These are phyloP conservation scores for Rhinoptilus africanus DNA, from an alignment of 2,113 vertebrate genomes.

Conservation along the genomic window DNA sequence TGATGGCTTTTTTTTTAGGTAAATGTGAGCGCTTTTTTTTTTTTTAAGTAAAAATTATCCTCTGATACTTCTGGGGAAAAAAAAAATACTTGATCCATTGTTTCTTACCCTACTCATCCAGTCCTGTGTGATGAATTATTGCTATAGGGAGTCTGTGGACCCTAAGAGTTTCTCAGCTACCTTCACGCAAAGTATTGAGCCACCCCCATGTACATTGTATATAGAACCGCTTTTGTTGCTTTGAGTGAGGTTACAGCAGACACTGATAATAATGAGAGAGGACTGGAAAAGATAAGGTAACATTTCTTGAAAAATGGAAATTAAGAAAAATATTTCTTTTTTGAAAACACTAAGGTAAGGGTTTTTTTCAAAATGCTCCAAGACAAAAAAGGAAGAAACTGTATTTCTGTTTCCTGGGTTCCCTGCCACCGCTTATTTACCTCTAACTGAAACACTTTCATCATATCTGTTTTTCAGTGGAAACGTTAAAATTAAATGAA, in stretches of 20 bases:
- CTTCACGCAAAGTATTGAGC: not conserved
- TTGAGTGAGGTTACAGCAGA: not conserved
- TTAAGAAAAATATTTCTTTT: not conserved
- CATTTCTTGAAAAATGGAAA: not conserved
- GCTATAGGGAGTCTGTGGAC: not conserved
- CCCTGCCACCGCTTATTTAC: not conserved
- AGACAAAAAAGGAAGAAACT: not conserved
- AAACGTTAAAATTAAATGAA: not conserved
- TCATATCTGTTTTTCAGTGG: not conserved
- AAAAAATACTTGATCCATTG: not conserved
- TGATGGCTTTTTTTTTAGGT: not conserved
- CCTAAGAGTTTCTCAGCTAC: not conserved
- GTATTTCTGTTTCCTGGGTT: not conserved
- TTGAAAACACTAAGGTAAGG: not conserved
- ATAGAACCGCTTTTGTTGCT: not conserved
- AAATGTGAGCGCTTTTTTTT: not conserved
- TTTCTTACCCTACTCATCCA: not conserved
- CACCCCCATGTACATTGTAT: not conserved
- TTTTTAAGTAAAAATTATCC: not conserved
- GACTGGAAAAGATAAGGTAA: not conserved
- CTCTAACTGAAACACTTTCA: not conserved
- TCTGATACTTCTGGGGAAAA: not conserved
- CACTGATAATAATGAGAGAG: not conserved
- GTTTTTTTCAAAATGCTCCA: not conserved
- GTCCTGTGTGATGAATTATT: not conserved